Conservation (phyloP, 1,140 invertebrate genomes). For the Acromyrmex heyeri region DNA sequence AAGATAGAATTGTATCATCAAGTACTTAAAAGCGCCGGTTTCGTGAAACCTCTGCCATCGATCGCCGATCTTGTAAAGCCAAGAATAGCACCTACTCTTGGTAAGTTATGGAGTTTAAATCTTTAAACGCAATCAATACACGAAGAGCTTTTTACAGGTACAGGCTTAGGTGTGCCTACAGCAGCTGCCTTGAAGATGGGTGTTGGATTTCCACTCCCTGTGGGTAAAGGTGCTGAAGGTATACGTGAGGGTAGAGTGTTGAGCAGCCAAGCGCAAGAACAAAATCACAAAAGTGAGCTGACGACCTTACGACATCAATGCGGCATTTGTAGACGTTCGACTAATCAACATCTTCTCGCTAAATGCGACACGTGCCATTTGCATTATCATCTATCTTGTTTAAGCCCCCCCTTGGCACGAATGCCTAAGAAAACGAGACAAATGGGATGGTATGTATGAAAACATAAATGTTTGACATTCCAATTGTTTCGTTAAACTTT, state of each 20-base stretch:
- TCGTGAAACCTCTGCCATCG: constrained; percentile 81
- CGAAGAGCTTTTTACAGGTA: constrained; percentile 70
- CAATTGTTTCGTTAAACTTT: neutral
- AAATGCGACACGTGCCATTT: constrained; percentile 98
- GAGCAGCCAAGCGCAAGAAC: constrained; percentile 88
- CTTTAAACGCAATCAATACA: neutral
- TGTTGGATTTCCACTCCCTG: constrained; percentile 91
- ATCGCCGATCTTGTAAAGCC: constrained; percentile 80
- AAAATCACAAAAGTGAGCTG: constrained; percentile 87
- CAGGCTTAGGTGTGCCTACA: constrained; percentile 89
- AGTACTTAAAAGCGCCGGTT: constrained; percentile 80
- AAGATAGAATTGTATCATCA: constrained; percentile 86
- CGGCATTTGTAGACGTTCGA: constrained; percentile 93
- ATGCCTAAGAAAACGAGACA: constrained; percentile 98
- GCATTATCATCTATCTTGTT: constrained; percentile 97
- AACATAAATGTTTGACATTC: neutral
- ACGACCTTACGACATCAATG: constrained; percentile 88
- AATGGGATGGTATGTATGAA: constrained; percentile 93
- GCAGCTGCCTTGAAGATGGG: constrained; percentile 94
- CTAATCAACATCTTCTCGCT: constrained; percentile 95
- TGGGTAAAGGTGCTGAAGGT: constrained; percentile 86
- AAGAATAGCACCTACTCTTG: constrained; percentile 79
- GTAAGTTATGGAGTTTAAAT: constrained; percentile 63
- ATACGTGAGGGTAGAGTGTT: constrained; percentile 87
- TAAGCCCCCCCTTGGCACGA: constrained; percentile 95